Base-by-base conservation (phyloP, 53 echinoderm and acorn worm genomes). In the Luidia sarsii region DNA sequence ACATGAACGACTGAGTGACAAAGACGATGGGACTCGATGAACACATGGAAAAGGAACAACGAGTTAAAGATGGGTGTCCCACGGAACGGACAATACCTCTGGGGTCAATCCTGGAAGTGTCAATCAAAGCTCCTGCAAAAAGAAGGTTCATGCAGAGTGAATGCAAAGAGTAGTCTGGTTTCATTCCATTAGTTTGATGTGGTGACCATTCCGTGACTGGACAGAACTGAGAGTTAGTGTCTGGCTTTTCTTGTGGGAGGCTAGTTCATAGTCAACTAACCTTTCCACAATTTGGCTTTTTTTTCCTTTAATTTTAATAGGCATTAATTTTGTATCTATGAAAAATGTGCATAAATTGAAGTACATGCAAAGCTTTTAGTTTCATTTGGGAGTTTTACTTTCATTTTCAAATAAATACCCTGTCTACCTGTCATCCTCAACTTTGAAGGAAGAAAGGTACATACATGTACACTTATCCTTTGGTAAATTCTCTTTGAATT, bases 71-170 rank as follows among this genome's bases (percentile, higher is more conserved):
- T 50, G 70, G 22, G 24, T 20, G 6, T 50, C 60, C 21, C 46
- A 33, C 39, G 62, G 30, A 77, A 62, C 22, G 48, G 64, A 84
- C 81, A 84, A 52, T 92, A 92, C 92, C 92, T 92, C 92, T 92
- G 65, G 92, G 92, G 82, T 92, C 88, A 75, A 92, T 88, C 88
- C 85, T 92, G 88, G 92, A 92, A 57, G 89, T 81, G 36, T 92
- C 88, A 75, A 92, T 88, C 84, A 92, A 63, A 74, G 88, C 85
- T 84, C 92, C 92, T 92, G 92, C 68, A 71, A 66, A 38, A 28
- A 71, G 59, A 61, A 55, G 71, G 7, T 60, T 60, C 77, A 77
- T 77, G 71, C 68, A 85, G 81, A 85, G 88, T 80, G 85, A 88
- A 92, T 80, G 83, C 71, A 66, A 86, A 65, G 32, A 33, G 55